Evolutionary conservation across 2,888 invertebrate genomes (phyloP).

Genomic region (Ormyrus thymus): DNA sequence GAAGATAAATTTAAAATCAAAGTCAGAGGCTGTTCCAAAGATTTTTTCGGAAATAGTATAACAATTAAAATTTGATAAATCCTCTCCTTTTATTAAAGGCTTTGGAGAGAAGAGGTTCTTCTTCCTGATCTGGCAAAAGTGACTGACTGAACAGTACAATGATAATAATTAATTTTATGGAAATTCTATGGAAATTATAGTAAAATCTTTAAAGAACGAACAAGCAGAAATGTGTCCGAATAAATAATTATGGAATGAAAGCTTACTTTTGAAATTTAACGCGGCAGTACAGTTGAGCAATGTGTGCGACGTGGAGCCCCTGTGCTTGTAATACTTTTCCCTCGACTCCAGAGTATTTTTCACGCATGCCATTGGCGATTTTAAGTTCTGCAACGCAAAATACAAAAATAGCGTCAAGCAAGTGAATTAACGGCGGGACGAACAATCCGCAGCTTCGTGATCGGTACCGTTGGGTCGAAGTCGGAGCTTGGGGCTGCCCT

Average conservation of each 20-base stretch:
- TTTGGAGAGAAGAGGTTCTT: too few relatives aligned
- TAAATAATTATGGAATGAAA: background rate
- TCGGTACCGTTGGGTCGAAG: constrained; percentile 66
- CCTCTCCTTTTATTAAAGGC: too few relatives aligned
- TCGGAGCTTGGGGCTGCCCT: constrained; percentile 67
- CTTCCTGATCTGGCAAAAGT: too few relatives aligned
- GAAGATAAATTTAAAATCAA: too few relatives aligned
- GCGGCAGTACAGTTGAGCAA: constrained; percentile 72
- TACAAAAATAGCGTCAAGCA: too few relatives aligned
- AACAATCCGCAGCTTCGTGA: background rate
- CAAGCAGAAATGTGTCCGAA: background rate
- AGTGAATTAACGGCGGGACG: background rate
- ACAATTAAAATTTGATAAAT: too few relatives aligned
- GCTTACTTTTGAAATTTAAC: constrained; percentile 71
- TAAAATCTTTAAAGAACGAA: background rate
- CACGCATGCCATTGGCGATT: constrained; percentile 67
- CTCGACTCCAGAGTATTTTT: constrained; percentile 71
- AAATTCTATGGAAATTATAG: background rate
- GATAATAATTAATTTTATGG: background rate
- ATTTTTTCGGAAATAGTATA: too few relatives aligned
- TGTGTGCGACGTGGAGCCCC: constrained; percentile 72
- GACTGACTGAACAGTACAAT: background rate
- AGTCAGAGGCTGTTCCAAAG: too few relatives aligned
- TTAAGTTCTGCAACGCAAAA: constrained; percentile 63
- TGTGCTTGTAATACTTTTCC: constrained; percentile 73